Evolutionary conservation across 1,140 invertebrate species (phyloP).

Genomic region (Lordiphosa collinella): DNA sequence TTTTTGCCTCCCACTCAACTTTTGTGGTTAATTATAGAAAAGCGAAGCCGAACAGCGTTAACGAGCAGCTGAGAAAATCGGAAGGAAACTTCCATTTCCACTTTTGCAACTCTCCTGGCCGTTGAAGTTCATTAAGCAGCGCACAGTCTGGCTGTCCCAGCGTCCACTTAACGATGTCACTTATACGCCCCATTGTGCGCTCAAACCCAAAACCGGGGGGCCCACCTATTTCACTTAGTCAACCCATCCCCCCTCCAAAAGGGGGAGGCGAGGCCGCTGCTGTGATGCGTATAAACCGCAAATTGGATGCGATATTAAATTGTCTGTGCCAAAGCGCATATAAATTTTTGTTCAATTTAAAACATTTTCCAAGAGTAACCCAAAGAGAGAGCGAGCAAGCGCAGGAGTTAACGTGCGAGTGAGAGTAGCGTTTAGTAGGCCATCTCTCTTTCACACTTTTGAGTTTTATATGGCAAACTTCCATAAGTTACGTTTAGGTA

Average conservation of each 20-base stretch:
- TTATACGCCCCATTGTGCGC: conserved; percentile 73
- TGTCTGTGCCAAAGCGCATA: conserved; percentile 79
- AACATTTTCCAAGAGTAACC: conserved; percentile 50
- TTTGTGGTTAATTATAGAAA: conserved; percentile 79
- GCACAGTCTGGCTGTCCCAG: conserved; percentile 26
- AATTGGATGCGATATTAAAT: conserved; percentile 80
- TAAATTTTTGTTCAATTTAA: conserved; percentile 79
- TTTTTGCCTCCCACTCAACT: conserved; percentile 32
- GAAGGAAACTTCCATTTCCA: not conserved
- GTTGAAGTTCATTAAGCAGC: conserved; percentile 74
- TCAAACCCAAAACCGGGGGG: conserved; percentile 36
- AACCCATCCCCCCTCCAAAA: conserved; percentile 8
- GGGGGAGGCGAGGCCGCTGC: conserved; percentile 29
- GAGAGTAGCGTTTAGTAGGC: conserved; percentile 1
- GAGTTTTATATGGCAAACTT: conserved; percentile 31
- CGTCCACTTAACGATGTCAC: conserved; percentile 75
- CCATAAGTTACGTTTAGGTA: too few relatives aligned
- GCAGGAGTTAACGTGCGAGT: conserved; percentile 6
- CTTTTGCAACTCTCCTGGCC: conserved; percentile 15
- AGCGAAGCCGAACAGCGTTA: conserved; percentile 40
- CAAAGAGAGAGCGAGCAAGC: conserved; percentile 21
- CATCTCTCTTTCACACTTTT: conserved; percentile 15
- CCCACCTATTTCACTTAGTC: conserved; percentile 8
- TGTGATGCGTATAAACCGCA: conserved; percentile 79
- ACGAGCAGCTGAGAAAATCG: conserved; percentile 36